phyloP scores from a whole-genome alignment of 2,888 invertebrate species.

The Acrobasis consociella region DNA sequence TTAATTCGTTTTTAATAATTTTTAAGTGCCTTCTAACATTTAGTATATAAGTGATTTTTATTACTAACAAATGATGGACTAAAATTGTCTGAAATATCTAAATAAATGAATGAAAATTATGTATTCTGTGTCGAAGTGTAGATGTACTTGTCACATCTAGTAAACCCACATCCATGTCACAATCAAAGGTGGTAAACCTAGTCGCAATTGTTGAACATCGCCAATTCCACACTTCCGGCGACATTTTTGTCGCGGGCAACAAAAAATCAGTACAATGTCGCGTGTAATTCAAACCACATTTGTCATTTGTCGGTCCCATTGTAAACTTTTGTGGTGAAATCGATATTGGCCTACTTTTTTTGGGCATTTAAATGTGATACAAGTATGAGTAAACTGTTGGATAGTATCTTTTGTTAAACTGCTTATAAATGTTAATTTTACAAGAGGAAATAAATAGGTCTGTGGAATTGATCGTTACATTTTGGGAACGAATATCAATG shows the following conservation, averaged over 20 bases:
- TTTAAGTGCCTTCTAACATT: no score
- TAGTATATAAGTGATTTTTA: no score
- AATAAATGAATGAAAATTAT: no score
- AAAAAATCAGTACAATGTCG: constrained; percentile 20
- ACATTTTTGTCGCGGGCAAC: constrained; percentile 27
- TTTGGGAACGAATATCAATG: no score
- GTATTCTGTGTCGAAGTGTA: no score
- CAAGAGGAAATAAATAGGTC: constrained; percentile 1
- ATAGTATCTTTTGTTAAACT: constrained; percentile 1
- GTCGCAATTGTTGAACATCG: constrained; percentile 28
- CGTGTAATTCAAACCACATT: constrained; percentile 25
- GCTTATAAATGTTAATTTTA: constrained; percentile 8
- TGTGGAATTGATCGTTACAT: not conserved
- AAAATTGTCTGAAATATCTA: no score
- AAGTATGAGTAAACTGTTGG: constrained; percentile 14
- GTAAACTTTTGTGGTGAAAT: constrained; percentile 19
- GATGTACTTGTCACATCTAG: constrained; percentile 5
- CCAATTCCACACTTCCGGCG: constrained; percentile 36
- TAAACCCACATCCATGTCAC: not conserved
- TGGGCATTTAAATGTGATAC: constrained; percentile 7
- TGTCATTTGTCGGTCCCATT: constrained; percentile 18
- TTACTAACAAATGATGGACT: no score
- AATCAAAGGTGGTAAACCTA: constrained; percentile 23
- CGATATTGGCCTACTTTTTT: constrained; percentile 21
- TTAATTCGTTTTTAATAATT: no score